Percentiles rank a stretch among this genome's conserved stretches.
Evolutionary conservation across 2,113 vertebrate genomes (phyloP).

Genomic region (Climacteris rufus): DNA sequence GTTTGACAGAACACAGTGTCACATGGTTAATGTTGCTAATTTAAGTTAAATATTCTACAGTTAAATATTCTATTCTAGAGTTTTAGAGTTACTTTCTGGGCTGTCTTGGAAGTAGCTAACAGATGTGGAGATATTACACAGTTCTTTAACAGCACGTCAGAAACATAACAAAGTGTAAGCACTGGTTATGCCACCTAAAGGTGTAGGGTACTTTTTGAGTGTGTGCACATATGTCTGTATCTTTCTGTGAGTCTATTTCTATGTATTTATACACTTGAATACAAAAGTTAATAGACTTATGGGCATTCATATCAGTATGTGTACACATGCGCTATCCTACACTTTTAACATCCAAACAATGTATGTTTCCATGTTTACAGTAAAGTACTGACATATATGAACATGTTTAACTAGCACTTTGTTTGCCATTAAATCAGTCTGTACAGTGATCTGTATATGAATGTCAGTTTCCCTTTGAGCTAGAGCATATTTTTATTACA

Average conservation of each 20-base stretch:
- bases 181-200: not conserved
- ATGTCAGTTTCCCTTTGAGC: not conserved
- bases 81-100: not conserved
- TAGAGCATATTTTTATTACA: not conserved
- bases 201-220: not conserved
- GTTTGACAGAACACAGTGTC: not conserved
- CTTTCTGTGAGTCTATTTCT: not conserved
- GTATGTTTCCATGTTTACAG: not conserved
- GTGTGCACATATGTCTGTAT: not conserved
- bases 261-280: not conserved
- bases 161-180: accelerated
- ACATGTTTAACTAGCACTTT: not conserved
- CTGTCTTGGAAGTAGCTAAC: not conserved
- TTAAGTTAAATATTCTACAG: not conserved
- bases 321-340: not conserved
- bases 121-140: not conserved
- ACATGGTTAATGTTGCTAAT: not conserved
- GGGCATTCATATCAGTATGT: not conserved
- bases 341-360: not conserved
- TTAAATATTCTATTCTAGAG: not conserved
- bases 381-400: not conserved
- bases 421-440: not conserved
- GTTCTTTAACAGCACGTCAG: not conserved
- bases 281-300: not conserved
- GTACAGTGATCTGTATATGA: not conserved